Base-by-base conservation (phyloP, 2,797 vertebrate species). In the Microctenopoma steveboyesi region DNA sequence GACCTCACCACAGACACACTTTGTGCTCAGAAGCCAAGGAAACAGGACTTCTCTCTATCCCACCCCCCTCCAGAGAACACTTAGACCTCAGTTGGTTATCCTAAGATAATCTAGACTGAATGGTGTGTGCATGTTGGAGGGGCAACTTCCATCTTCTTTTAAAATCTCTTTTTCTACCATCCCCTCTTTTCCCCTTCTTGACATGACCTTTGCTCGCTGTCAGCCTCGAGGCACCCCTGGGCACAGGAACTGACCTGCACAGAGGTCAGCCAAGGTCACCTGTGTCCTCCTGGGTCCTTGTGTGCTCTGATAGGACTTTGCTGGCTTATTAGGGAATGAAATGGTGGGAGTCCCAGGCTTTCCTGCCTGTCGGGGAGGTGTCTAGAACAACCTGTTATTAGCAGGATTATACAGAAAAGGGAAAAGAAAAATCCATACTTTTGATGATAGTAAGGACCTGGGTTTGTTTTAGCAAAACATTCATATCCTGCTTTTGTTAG, bases 1-100 rank as follows among this genome's bases (percentile, higher is more conserved):
- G 89, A 92, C 88, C 79, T 89, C 89, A 79, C 82, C 86, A 91
- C 91, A 91, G 88, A 92, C 88, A 86, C 79, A 85, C 89, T 92
- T 88, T 91, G 91, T 92, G 84, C 83, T 86, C 74, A 13, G 76
- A 54, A 57, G 80, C 33, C 8, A 70, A 78, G 70, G 69, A 84
- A 85, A 92, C 86, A 88, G 85, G 77, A 82, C 82, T 87, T 65
- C 82, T 85, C 82, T 92, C 87, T 89, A 55, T 78, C 33, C 70
- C 72, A 15, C 54, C 64, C 54, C 64, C 63, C 61, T 78, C 67
- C 49, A 69, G 67, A 85, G 79, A 90, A 90, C 86, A 89, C 87
- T 88, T 64, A 79, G 70, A 92, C 88, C 88, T 90, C 88, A 91
- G 89, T 90, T 89, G 76, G 83, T 88, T 84, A 83, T 87, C 86